Percentiles rank a stretch among this genome's conserved stretches.
phyloP scores from a whole-genome alignment of 2,113 vertebrate species.

The Colius striatus region DNA sequence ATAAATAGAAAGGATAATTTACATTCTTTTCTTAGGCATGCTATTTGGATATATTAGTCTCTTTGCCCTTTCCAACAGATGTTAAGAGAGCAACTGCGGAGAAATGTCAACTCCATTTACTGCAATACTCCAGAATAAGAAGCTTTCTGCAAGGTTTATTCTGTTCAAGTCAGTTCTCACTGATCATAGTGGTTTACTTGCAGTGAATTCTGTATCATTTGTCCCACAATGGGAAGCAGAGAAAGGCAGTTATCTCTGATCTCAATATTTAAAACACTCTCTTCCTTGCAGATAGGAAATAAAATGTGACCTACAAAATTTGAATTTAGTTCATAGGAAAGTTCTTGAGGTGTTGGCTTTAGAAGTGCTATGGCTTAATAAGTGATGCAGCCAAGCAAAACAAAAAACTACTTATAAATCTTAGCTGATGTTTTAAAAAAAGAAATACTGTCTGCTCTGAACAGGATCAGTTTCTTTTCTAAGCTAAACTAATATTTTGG shows the following conservation, averaged over 20 bases:
- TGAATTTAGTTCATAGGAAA: background rate
- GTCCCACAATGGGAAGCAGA: background rate
- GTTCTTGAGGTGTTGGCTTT: background rate
- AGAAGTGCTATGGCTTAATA: background rate
- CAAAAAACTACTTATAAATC: background rate
- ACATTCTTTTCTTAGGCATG: constrained; percentile 32
- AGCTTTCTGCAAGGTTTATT: background rate
- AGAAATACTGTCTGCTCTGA: background rate
- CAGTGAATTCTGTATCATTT: background rate
- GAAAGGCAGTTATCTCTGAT: background rate
- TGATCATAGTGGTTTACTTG: background rate
- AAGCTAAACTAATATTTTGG: background rate
- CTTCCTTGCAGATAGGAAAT: background rate
- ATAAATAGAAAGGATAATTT: constrained; percentile 23
- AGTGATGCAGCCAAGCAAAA: background rate
- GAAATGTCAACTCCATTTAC: background rate
- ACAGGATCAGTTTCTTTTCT: background rate
- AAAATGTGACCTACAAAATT: background rate
- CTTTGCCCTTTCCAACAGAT: background rate
- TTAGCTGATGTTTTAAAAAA: background rate
- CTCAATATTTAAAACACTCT: background rate
- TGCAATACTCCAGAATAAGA: background rate
- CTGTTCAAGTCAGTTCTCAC: background rate
- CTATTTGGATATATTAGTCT: constrained; percentile 9
- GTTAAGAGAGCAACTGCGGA: background rate